phyloP scores from a whole-genome alignment of 2,888 invertebrate species.

The Pandemis corylana region DNA sequence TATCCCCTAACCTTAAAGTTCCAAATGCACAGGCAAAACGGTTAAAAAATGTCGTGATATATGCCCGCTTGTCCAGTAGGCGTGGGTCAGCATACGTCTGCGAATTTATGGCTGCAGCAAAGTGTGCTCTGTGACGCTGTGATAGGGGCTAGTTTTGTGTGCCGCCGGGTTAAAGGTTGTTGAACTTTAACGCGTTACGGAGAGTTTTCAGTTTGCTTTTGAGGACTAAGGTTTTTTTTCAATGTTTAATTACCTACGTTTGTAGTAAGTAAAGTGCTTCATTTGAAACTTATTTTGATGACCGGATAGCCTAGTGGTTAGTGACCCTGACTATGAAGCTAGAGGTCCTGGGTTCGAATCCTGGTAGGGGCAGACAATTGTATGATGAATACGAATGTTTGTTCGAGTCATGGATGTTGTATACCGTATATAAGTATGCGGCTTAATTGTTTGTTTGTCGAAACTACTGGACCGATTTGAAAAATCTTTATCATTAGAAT shows the following conservation, averaged over 20 bases:
- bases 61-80: constrained; percentile 80
- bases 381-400: too few relatives aligned
- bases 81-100: constrained; percentile 73
- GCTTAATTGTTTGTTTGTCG: too few relatives aligned
- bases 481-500: too few relatives aligned
- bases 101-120: constrained; percentile 65
- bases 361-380: too few relatives aligned
- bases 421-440: too few relatives aligned
- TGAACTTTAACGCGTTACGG: constrained; percentile 36
- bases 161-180: constrained; percentile 14
- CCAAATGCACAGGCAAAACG: constrained; percentile 52
- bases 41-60: constrained; percentile 72
- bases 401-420: too few relatives aligned
- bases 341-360: too few relatives aligned
- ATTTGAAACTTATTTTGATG: too few relatives aligned
- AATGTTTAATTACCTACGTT: neutral
- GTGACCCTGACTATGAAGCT: too few relatives aligned
- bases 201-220: constrained; percentile 28
- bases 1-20: constrained; percentile 63
- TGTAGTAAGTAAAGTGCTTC: neutral
- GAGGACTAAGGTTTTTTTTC: constrained; percentile 1
- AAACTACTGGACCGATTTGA: too few relatives aligned
- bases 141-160: constrained; percentile 56
- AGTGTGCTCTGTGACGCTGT: constrained; percentile 59
- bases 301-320: too few relatives aligned